Percentiles rank a stretch among this genome's conserved stretches.
phyloP scores from a whole-genome alignment of 2,888 invertebrate species.

The Machimus atricapillus region DNA sequence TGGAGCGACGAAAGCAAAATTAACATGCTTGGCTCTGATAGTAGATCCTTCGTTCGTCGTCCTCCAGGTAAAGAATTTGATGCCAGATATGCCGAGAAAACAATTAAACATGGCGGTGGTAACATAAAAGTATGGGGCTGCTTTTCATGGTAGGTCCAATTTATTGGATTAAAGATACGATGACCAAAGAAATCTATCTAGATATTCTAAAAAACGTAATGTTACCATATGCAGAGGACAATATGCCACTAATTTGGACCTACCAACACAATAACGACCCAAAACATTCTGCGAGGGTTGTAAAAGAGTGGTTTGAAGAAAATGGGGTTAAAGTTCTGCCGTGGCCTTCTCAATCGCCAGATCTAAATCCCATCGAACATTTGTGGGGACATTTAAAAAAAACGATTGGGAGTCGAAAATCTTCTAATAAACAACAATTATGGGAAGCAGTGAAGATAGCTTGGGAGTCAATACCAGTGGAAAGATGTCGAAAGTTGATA shows the following conservation, averaged over 20 bases:
- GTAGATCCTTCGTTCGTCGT: not conserved
- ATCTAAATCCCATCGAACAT: not conserved
- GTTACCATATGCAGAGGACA: not conserved
- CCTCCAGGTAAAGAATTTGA: not conserved
- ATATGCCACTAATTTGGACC: not conserved
- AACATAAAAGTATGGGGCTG: not conserved
- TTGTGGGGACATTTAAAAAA: not conserved
- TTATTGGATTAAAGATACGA: not conserved
- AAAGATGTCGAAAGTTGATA: not conserved
- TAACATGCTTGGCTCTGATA: not conserved
- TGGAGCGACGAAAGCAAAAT: not conserved
- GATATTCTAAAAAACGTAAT: not conserved
- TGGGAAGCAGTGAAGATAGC: not conserved
- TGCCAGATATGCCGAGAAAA: not conserved
- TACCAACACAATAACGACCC: not conserved
- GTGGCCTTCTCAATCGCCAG: not conserved
- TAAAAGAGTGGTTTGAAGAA: not conserved
- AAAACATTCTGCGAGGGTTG: not conserved
- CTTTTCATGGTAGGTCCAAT: not conserved
- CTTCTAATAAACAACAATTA: not conserved
- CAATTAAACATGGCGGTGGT: not conserved
- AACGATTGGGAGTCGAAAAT: not conserved
- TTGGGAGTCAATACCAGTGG: not conserved
- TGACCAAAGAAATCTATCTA: not conserved
- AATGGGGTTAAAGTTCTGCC: not conserved